Conservation (phyloP, 1,140 invertebrate genomes). For the Bombus confusus region DNA sequence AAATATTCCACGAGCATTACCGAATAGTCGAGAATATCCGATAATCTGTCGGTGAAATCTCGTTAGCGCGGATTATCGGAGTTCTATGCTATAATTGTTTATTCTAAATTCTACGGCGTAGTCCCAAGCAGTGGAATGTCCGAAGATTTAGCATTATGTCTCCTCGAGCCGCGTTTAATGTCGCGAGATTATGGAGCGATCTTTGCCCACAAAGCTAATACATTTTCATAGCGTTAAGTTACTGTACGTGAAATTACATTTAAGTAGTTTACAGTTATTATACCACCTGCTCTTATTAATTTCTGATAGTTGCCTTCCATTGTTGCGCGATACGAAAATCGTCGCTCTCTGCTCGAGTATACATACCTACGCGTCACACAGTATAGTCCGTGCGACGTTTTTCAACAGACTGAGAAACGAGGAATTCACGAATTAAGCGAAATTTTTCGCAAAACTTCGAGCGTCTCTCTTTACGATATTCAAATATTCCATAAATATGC, state of each 20-base stretch:
- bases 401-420: background rate
- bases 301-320: background rate
- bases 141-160: conserved; percentile 1
- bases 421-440: background rate
- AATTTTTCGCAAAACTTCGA: background rate
- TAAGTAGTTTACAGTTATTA: background rate
- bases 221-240: background rate
- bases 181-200: background rate
- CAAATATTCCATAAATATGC: background rate
- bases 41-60: conserved; percentile 30
- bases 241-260: background rate
- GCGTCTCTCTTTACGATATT: background rate
- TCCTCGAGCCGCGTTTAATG: background rate
- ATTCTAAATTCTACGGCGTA: background rate
- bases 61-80: conserved; percentile 22
- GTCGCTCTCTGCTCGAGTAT: background rate
- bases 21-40: conserved; percentile 11
- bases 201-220: background rate
- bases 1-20: background rate
- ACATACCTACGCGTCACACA: background rate
- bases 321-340: background rate
- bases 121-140: background rate
- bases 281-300: background rate
- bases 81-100: conserved; percentile 32
- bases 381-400: background rate